Conservation (phyloP, 2,797 vertebrate genomes). For the Eulemur rubriventer region DNA sequence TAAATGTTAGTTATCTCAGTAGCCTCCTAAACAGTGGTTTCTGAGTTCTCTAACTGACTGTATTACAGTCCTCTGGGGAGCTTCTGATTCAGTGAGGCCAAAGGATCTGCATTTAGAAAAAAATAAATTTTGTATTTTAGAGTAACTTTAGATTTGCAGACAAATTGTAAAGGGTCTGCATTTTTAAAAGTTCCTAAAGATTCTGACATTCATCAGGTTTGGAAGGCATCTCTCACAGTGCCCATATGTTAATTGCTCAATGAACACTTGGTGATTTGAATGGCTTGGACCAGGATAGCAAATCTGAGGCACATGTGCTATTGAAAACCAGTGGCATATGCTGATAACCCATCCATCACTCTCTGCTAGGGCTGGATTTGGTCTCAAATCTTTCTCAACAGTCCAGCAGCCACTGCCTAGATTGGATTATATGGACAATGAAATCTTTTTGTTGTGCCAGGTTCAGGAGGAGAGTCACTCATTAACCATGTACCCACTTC, state of each 20-base stretch:
- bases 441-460: background rate
- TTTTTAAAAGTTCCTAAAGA: background rate
- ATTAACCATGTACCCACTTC: background rate
- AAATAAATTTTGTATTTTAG: slow-evolving; percentile 19
- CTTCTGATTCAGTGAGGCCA: background rate
- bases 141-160: slow-evolving; percentile 29
- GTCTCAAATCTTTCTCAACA: background rate
- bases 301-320: background rate
- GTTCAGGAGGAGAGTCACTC: slow-evolving; percentile 5
- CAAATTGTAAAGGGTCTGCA: background rate
- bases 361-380: background rate
- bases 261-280: background rate
- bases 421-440: background rate
- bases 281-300: background rate
- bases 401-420: background rate
- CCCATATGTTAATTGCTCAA: background rate
- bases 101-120: background rate
- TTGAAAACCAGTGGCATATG: background rate
- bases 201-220: background rate
- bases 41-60: background rate
- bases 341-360: background rate
- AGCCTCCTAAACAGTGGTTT: background rate
- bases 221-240: background rate
- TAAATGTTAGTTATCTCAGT: background rate
- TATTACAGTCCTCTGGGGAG: background rate